A percentile compares a stretch with the other conserved stretches of the same genome.
These are phyloP conservation scores for Buathra laborator DNA, from an alignment of 2,888 invertebrate genomes.

Conservation along the genomic window DNA sequence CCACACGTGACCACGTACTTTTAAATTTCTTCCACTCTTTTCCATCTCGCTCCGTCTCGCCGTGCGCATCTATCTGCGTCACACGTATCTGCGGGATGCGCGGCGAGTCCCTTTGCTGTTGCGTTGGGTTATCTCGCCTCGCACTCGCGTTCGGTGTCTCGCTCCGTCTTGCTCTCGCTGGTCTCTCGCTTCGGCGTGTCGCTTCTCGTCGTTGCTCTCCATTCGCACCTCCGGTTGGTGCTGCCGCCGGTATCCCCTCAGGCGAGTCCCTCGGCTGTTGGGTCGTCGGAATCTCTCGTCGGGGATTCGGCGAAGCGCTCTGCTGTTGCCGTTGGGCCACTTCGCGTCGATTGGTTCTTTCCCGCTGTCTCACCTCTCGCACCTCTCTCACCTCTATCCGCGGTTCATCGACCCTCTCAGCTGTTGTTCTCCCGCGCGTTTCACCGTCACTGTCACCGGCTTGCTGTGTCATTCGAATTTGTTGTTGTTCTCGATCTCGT, in stretches of 20 bases:
- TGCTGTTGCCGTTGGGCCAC: not conserved
- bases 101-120: not conserved
- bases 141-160: not conserved
- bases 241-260: too few species aligned
- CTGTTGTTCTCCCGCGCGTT: not conserved
- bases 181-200: not conserved
- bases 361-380: not conserved
- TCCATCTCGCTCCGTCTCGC: not conserved
- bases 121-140: not conserved
- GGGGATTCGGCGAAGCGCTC: not conserved
- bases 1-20: constrained; percentile 43
- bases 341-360: not conserved
- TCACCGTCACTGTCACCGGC: not conserved
- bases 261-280: too few species aligned
- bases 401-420: not conserved
- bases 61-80: too few species aligned
- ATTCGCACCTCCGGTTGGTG: not conserved
- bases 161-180: not conserved
- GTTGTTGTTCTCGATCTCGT: not conserved
- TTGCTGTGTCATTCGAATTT: not conserved
- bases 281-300: not conserved
- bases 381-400: not conserved
- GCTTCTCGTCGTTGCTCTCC: not conserved
- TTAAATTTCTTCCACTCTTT: not conserved
- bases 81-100: not conserved